Evolutionary conservation across 2,797 vertebrate species (phyloP).

Genomic region (Gymnodraco acuticeps): DNA sequence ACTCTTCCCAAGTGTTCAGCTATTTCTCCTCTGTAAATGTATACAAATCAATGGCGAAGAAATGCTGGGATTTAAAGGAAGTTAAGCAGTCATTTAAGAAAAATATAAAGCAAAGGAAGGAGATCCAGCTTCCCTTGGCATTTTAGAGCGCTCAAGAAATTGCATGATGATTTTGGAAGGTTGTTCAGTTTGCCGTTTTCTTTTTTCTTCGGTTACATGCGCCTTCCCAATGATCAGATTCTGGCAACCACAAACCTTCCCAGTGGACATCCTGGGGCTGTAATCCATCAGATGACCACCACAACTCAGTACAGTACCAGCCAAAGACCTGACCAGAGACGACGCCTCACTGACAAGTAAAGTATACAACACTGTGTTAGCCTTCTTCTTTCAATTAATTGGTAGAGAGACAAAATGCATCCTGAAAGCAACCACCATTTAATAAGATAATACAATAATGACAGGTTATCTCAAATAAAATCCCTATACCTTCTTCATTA

Average conservation of each 20-base stretch:
- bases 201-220: conserved; percentile 57
- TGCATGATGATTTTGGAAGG: conserved; percentile 63
- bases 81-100: conserved; percentile 57
- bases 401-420: not conserved
- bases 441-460: not conserved
- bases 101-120: conserved; percentile 55
- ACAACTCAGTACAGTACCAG: conserved; percentile 22
- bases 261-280: conserved; percentile 51
- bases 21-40: conserved; percentile 30
- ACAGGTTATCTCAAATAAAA: not conserved
- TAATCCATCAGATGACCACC: conserved; percentile 39
- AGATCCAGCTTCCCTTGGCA: conserved; percentile 60
- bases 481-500: not conserved
- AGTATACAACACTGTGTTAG: conserved; percentile 33
- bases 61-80: conserved; percentile 54
- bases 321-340: conserved; percentile 28
- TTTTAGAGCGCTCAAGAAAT: conserved; percentile 58
- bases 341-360: conserved; percentile 44
- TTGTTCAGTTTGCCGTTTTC: conserved; percentile 57
- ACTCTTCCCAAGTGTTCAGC: conserved; percentile 37
- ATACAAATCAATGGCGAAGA: conserved; percentile 29
- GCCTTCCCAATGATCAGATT: conserved; percentile 59
- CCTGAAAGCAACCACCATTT: conserved; percentile 6
- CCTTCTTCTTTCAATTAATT: conserved; percentile 18
- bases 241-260: conserved; percentile 51